Evolutionary conservation across 2,797 vertebrate genomes (phyloP), one percentile per base, ranked within the genome.

Genomic region (Ptychobarbus kaznakovi): DNA sequence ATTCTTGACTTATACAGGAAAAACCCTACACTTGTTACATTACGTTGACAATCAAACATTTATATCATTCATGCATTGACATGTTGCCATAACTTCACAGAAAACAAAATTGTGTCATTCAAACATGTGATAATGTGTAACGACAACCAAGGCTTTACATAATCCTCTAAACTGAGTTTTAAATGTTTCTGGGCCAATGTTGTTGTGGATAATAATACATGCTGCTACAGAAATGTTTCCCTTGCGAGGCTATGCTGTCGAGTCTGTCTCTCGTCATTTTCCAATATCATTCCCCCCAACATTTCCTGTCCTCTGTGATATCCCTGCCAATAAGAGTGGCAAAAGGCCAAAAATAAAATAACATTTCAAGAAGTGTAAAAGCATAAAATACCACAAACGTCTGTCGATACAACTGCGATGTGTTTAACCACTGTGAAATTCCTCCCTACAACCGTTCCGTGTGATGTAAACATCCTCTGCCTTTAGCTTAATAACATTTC

Each of bases 401-500:
- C 46, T 69, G 61, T 78, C 10, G 10, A 61, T 44, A 61, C 22
- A 18, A 16, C 76, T 44, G 76, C 25, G 22, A 7, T 66, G 42
- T 66, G 42, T 80, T 80, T 65, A 53, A 53, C 63, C n/a, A 42
- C 56, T 44, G 38, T 63, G 56, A 28, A 79, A 79, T 40, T 46
- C 35, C 61, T 53, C 20, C 7, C 28, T 51, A n/a, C 79, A 81
- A n/a, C 63, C 1, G 79, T 69, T 69, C 6, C 10, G 5, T 66
- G 40, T 65, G 42, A 66, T 46, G 44, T 81, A 53, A 69, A 69
- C 79, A 69, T 81, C 46, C 13, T 78, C 97, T 96, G 96, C 95
- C 97, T 96, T 97, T 96, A 97, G 95, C 94, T 94, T 97, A 97
- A 98, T 97, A 97, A 96, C 96, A 96, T 98, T 97, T 94, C 94